Evolutionary conservation across 2,888 invertebrate species (phyloP), one percentile per base, ranked within the genome.

Genomic region (Hecatera dysodea): DNA sequence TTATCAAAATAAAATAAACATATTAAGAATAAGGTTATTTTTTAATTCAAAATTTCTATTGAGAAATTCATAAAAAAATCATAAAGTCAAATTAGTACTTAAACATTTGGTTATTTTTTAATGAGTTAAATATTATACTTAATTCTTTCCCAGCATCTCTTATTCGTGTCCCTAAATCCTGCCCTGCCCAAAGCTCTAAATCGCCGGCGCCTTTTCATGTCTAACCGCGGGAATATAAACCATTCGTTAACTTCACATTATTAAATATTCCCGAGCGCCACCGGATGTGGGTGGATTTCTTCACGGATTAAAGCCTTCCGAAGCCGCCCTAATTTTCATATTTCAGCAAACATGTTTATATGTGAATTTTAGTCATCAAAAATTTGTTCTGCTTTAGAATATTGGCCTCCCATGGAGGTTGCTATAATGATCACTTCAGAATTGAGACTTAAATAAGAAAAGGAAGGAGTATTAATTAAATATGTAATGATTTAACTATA

Each of bases 271-370:
- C 72, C 73, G 86, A 91, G 91, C 94, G 93, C 93, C 93, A 93
- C 93, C 93, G 94, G 94, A 94, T 90, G 90, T 90, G 86, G 91
- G 90, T 82, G 89, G 89, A 88, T 89, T 88, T 89, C 74, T 83
- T 70, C 66, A 72, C 67, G 81, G 81, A 85, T 82, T 83, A 81
- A 78, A 81, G 80, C 78, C 75, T 75, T 60, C 61, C 59, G 70
- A 81, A 59, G 85, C 85, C 85, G 84, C 74, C 75, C 72, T 70
- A 76, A 73, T 84, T 81, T 84, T 83, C 72, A 71, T 72, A 57
- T 83, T 84, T 84, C 76, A 84, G 84, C 69, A 72, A 75, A 80
- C 50, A 76, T 59, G 44, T 52, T 46, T 60, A 65, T 46, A 63
- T 78, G 69, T 78, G 65, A 78, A 62, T 62, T 74, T 78, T 50